phyloP scores from a whole-genome alignment of 2,888 invertebrate species.

The Oxycera nigricornis region DNA sequence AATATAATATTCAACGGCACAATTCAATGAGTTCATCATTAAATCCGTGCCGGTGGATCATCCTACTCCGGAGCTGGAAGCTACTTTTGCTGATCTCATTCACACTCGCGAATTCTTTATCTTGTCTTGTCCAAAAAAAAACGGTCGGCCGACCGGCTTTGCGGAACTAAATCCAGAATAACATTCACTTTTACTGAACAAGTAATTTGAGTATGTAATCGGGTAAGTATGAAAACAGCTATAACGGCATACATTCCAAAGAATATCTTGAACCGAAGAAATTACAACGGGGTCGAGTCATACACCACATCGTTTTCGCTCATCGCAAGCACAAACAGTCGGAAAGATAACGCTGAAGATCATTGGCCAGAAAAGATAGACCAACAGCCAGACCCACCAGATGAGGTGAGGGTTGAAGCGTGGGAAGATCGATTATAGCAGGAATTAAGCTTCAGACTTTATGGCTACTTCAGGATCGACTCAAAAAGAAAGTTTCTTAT shows the following conservation, averaged over 20 bases:
- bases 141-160: too few relatives aligned
- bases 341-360: slow-evolving; percentile 3
- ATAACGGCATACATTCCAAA: slow-evolving; percentile 5
- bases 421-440: background rate
- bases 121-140: too few relatives aligned
- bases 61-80: background rate
- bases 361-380: slow-evolving; percentile 4
- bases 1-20: slow-evolving; percentile 13
- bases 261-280: slow-evolving; percentile 6
- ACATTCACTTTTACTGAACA: background rate
- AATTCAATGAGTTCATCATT: slow-evolving; percentile 35
- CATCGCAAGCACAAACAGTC: background rate
- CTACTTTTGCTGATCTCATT: slow-evolving; percentile 6
- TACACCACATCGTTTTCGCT: background rate
- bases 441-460: background rate
- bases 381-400: background rate
- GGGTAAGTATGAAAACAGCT: background rate
- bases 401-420: background rate
- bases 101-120: background rate
- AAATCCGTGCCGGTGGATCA: background rate
- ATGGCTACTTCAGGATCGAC: too few relatives aligned
- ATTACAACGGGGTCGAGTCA: slow-evolving; percentile 10
- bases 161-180: background rate
- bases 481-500: too few relatives aligned
- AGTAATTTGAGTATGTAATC: background rate